Evolutionary conservation across 2,888 invertebrate genomes (phyloP), one percentile per base, ranked within the genome.

Genomic region (Melieria omissa): DNA sequence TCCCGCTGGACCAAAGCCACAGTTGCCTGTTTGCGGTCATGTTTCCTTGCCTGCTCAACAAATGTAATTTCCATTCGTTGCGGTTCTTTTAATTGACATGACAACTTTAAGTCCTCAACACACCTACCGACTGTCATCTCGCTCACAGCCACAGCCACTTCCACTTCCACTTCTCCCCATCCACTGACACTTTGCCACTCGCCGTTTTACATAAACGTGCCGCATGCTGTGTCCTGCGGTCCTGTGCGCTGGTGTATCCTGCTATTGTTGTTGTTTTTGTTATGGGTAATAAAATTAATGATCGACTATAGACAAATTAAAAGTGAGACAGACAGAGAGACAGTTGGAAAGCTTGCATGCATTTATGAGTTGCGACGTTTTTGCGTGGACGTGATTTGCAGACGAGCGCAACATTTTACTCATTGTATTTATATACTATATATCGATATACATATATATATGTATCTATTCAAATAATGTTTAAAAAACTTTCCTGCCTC

Each of bases 61-160:
- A 52, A 14, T 68, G 44, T 49, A 68, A 52, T 45, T 52, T 16
- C 49, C 52, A 61, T 61, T 42, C 14, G 49, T 61, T 61, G 58
- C 41, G 67, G 67, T 42, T 68, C 29, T 61, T 68, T 55, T 68
- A 68, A 68, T 61, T 68, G 67, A 68, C 67, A 68, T 61, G 52
- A 61, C 60, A 68, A 68, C 61, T 60, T 60, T 49, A 67, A 67
- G 54, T 67, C 52, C 52, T 42, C 42, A 44, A 44, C 16, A 52
- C 47, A 41, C 41, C 8, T n/a, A 9, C 65, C 10, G 1, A 55
- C 9, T 12, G 5, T 8, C 6, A 42, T 55, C 52, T 8, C 14
- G 5, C 8, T 16, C n/a, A 8, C 7, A 12, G 42, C 14, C 10
- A 12, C 29, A 6, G 0, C 12, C 64, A 14, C 42, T 2, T 3